Conservation (phyloP, 2,113 vertebrate species). For the Raja brachyura region DNA sequence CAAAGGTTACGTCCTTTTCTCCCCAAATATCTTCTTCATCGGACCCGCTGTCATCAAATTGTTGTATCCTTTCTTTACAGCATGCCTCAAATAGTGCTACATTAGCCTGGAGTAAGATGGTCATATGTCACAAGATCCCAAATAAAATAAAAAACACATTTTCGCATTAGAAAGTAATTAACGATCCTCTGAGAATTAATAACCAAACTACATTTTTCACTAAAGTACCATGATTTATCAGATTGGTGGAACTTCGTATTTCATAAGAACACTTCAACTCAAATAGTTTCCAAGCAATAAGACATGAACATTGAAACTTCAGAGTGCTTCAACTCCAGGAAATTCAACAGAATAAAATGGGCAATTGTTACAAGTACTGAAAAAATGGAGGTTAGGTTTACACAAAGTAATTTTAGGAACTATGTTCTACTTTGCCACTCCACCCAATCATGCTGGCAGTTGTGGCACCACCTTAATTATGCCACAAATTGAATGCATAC, state of each 20-base stretch:
- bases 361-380: neutral
- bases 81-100: conserved; percentile 95
- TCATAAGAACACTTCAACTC: neutral
- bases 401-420: no score
- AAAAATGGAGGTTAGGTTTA: neutral
- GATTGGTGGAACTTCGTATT: neutral
- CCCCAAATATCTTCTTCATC: conserved; percentile 99
- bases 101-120: conserved; percentile 68
- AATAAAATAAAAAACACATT: neutral
- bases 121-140: neutral
- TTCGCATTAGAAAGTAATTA: neutral
- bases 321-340: neutral
- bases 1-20: conserved; percentile 86
- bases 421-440: no score
- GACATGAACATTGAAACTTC: no score
- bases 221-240: neutral
- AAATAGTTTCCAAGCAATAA: neutral
- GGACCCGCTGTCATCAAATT: conserved; percentile 92
- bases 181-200: neutral
- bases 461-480: no score
- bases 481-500: no score
- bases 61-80: conserved; percentile 96
- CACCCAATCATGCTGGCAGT: no score
- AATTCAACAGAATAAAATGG: neutral
- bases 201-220: neutral